These are phyloP conservation scores for Apis mellifera DNA, from an alignment of 1,140 invertebrate species.

Conservation along the genomic window DNA sequence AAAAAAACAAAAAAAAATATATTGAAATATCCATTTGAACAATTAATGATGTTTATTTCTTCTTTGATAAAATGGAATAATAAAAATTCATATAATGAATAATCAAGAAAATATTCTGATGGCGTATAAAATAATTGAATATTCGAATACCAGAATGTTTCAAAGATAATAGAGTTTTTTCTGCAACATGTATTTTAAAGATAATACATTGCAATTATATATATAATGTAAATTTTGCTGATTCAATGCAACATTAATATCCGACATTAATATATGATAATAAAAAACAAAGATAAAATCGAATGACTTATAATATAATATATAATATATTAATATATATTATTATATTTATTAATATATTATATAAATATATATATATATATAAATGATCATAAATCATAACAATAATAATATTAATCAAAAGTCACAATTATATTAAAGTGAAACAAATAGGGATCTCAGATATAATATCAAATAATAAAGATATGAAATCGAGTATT, in stretches of 20 bases:
- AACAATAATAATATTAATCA: not conserved
- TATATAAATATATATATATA: too few relatives aligned
- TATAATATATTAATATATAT: too few relatives aligned
- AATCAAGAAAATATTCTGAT: too few relatives aligned
- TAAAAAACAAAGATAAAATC: not conserved
- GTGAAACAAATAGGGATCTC: not conserved
- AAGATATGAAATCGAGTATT: not conserved
- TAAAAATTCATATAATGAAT: not conserved
- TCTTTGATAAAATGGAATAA: too few relatives aligned
- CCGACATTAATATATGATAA: not conserved
- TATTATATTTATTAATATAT: too few relatives aligned
- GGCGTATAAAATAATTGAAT: too few relatives aligned
- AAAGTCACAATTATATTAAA: not conserved
- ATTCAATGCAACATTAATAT: not conserved
- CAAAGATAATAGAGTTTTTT: too few relatives aligned
- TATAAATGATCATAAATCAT: not conserved
- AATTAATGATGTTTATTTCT: too few relatives aligned
- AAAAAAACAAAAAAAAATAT: too few relatives aligned
- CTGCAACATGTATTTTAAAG: not conserved
- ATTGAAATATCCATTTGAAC: too few relatives aligned
- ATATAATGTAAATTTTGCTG: not conserved
- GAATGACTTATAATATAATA: not conserved
- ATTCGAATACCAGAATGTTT: too few relatives aligned
- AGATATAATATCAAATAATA: not conserved
- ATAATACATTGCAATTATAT: not conserved